phyloP scores from a whole-genome alignment of 2,888 invertebrate species.

The Eilema griseolum region DNA sequence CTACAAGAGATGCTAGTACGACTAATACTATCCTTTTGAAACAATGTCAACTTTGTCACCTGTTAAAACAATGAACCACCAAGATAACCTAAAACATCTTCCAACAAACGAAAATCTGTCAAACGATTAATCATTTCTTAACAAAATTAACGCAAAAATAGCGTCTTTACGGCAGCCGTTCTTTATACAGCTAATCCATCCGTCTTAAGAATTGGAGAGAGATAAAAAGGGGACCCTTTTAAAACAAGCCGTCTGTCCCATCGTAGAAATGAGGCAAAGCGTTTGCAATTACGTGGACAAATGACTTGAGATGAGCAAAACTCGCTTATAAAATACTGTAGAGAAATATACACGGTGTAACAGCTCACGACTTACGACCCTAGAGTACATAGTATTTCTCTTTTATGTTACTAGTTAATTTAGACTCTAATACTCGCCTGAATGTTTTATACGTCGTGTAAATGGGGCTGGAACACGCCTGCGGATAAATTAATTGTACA shows the following conservation, averaged over 20 bases:
- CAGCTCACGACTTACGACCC: slow-evolving; percentile 20
- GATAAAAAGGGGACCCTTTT: slow-evolving; percentile 55
- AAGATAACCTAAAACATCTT: slow-evolving; percentile 4
- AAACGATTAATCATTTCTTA: slow-evolving; percentile 17
- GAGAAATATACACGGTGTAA: slow-evolving; percentile 40
- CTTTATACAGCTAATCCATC: slow-evolving; percentile 39
- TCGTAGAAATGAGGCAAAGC: slow-evolving; percentile 54
- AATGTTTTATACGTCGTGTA: slow-evolving; percentile 21
- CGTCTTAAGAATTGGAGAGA: slow-evolving; percentile 34
- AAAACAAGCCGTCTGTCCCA: slow-evolving; percentile 59
- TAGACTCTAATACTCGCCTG: slow-evolving; percentile 28
- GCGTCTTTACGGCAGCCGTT: slow-evolving; percentile 6
- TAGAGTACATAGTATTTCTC: slow-evolving; percentile 44
- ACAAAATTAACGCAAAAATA: slow-evolving; percentile 14
- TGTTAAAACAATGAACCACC: slow-evolving; percentile 1
- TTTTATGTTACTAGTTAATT: slow-evolving; percentile 53
- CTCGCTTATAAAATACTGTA: slow-evolving; percentile 54
- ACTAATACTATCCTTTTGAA: neutral
- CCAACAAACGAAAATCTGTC: neutral
- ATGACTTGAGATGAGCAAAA: slow-evolving; percentile 58
- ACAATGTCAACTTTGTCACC: neutral
- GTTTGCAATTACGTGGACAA: slow-evolving; percentile 66
- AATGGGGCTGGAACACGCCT: slow-evolving; percentile 32
- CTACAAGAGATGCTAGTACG: too few relatives aligned
- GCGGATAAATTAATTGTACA: slow-evolving; percentile 27